Conservation (phyloP, 1,140 invertebrate species). For the Drosophila kanapiae region DNA sequence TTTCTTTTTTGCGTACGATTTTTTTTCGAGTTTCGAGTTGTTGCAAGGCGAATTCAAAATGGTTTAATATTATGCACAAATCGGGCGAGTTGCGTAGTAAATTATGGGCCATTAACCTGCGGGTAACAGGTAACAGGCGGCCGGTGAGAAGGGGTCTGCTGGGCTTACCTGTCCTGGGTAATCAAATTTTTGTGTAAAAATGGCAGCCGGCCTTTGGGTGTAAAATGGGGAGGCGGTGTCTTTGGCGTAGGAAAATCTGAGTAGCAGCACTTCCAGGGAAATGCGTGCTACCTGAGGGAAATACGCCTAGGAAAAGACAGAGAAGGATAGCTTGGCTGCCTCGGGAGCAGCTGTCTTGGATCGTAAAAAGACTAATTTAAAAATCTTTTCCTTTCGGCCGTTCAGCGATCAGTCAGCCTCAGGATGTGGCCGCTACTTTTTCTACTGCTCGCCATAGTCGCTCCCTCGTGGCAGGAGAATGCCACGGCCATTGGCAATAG, state of each 20-base stretch:
- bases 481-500: conserved; percentile 5
- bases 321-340: conserved; percentile 1
- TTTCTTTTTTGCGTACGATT: conserved; percentile 25
- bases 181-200: conserved; percentile 56
- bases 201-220: conserved; percentile 55
- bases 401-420: conserved; percentile 51
- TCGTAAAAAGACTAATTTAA: conserved; percentile 42
- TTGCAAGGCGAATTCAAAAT: conserved; percentile 56
- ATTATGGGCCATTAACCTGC: conserved; percentile 60
- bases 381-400: conserved; percentile 27
- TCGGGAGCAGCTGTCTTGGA: conserved; percentile 25
- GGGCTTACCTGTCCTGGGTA: conserved; percentile 42
- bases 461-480: conserved; percentile 53
- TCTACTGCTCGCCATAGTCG: conserved; percentile 25
- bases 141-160: conserved; percentile 4
- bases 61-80: conserved; percentile 68
- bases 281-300: conserved; percentile 56
- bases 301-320: background rate
- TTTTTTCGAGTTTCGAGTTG: conserved; percentile 28
- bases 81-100: conserved; percentile 61
- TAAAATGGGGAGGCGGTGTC: conserved; percentile 49
- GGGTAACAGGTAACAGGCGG: conserved; percentile 29
- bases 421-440: conserved; percentile 54
- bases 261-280: conserved; percentile 41
- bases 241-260: conserved; percentile 15